phyloP scores from a whole-genome alignment of 2,113 vertebrate genomes.

The Elgaria multicarinata region DNA sequence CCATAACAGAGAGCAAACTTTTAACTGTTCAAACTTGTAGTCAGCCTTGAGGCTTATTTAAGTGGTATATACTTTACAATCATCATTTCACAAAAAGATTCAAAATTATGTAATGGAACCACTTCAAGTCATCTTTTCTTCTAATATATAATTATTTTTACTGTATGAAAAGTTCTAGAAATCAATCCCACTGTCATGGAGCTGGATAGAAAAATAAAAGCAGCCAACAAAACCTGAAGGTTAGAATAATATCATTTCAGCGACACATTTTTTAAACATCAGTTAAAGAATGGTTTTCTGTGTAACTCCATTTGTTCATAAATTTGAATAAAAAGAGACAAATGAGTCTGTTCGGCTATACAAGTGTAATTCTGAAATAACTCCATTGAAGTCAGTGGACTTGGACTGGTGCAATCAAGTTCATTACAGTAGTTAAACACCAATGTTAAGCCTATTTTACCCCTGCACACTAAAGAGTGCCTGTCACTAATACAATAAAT shows the following conservation, averaged over 20 bases:
- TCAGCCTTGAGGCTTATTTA: slow-evolving; percentile 37
- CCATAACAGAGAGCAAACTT: slow-evolving; percentile 9
- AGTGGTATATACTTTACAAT: slow-evolving; percentile 34
- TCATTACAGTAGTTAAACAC: slow-evolving; percentile 31
- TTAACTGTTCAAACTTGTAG: slow-evolving; percentile 41
- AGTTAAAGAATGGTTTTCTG: slow-evolving; percentile 39
- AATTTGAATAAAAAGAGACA: slow-evolving; percentile 39
- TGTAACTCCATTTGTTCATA: slow-evolving; percentile 19
- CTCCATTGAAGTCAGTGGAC: slow-evolving; percentile 30
- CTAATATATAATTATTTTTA: slow-evolving; percentile 52
- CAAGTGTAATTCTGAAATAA: slow-evolving; percentile 17
- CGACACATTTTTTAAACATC: slow-evolving; percentile 48
- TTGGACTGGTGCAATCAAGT: slow-evolving; percentile 30
- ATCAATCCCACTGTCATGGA: slow-evolving; percentile 45
- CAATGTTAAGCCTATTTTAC: slow-evolving; percentile 35
- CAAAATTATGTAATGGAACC: slow-evolving; percentile 44
- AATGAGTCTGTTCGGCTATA: slow-evolving; percentile 26
- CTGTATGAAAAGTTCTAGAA: slow-evolving; percentile 64
- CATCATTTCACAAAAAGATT: slow-evolving; percentile 43
- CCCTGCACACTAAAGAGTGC: background rate
- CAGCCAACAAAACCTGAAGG: slow-evolving; percentile 60
- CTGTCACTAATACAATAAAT: slow-evolving; percentile 14
- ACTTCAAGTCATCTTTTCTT: slow-evolving; percentile 33
- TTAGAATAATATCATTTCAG: slow-evolving; percentile 61
- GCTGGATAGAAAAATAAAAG: slow-evolving; percentile 66